Evolutionary conservation across 2,113 vertebrate genomes (phyloP).

Genomic region (Colinus virginianus): DNA sequence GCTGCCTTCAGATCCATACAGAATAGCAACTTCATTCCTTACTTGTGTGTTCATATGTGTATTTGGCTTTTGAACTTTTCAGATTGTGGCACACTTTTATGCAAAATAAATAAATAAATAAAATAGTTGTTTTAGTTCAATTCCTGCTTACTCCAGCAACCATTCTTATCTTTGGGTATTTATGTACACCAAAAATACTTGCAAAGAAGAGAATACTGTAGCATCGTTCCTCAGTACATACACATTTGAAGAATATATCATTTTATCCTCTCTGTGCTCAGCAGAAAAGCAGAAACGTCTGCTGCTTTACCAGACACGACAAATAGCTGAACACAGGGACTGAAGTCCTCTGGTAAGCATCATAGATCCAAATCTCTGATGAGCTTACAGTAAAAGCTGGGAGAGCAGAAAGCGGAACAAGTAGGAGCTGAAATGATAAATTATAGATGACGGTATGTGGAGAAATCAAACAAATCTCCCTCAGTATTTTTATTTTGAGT

Average conservation of each 20-base stretch:
- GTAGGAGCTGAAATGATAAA: slow-evolving; percentile 7
- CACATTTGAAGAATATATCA: neutral
- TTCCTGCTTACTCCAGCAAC: neutral
- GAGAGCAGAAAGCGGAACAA: neutral
- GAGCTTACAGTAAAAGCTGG: neutral
- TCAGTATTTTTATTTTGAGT: slow-evolving; percentile 64
- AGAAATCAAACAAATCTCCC: slow-evolving; percentile 56
- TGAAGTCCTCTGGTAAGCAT: neutral
- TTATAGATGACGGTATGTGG: slow-evolving; percentile 11
- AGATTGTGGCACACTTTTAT: neutral
- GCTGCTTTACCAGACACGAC: neutral
- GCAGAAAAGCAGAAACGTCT: neutral
- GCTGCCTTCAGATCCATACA: neutral
- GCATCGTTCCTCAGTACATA: neutral
- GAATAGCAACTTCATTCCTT: neutral
- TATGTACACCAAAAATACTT: neutral
- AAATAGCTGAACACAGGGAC: neutral
- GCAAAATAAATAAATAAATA: neutral
- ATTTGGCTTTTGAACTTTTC: too few relatives aligned
- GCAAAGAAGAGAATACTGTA: neutral
- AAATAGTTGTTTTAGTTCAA: neutral
- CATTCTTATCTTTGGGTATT: neutral
- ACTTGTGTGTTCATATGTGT: neutral
- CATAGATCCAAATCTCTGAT: neutral
- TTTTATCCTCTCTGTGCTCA: neutral